phyloP scores from a whole-genome alignment of 2,888 invertebrate genomes.

The Salpingus planirostris region DNA sequence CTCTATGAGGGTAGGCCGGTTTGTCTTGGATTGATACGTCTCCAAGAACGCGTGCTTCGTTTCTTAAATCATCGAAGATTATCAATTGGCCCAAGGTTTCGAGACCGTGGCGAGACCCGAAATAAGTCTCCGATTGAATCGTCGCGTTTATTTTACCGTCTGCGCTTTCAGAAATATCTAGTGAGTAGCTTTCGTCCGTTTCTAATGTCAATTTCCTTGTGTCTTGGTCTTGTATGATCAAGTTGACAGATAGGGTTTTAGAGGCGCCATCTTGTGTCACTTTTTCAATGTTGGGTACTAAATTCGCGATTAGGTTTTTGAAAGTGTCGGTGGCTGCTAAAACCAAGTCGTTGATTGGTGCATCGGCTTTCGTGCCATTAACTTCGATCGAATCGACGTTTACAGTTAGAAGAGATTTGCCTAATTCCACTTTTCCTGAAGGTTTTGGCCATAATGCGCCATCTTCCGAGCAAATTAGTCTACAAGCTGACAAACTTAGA shows the following conservation, averaged over 20 bases:
- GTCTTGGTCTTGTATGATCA: constrained; percentile 23
- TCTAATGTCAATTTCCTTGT: constrained; percentile 40
- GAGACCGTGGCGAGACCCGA: constrained; percentile 58
- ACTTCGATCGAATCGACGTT: constrained; percentile 47
- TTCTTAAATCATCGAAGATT: constrained; percentile 55
- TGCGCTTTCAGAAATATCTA: constrained; percentile 40
- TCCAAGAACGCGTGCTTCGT: constrained; percentile 53
- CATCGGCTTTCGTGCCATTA: constrained; percentile 34
- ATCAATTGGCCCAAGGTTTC: constrained; percentile 62
- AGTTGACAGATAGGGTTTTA: constrained; percentile 26
- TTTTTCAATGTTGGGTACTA: constrained; percentile 13
- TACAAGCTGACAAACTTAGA: constrained; percentile 52
- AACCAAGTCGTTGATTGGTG: constrained; percentile 25
- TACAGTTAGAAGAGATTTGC: constrained; percentile 45
- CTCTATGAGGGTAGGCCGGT: constrained; percentile 82
- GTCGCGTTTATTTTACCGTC: constrained; percentile 48
- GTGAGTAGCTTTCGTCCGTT: constrained; percentile 52
- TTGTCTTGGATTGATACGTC: constrained; percentile 60
- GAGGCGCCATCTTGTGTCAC: constrained; percentile 37
- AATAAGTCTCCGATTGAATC: constrained; percentile 52
- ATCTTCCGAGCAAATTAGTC: constrained; percentile 52
- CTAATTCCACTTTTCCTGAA: constrained; percentile 49
- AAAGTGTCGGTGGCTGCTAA: constrained; percentile 28
- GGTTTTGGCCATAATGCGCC: constrained; percentile 59
- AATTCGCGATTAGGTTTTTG: constrained; percentile 15